These are phyloP conservation scores for Drosophila albomicans DNA, from an alignment of 1,140 invertebrate genomes.

Conservation along the genomic window DNA sequence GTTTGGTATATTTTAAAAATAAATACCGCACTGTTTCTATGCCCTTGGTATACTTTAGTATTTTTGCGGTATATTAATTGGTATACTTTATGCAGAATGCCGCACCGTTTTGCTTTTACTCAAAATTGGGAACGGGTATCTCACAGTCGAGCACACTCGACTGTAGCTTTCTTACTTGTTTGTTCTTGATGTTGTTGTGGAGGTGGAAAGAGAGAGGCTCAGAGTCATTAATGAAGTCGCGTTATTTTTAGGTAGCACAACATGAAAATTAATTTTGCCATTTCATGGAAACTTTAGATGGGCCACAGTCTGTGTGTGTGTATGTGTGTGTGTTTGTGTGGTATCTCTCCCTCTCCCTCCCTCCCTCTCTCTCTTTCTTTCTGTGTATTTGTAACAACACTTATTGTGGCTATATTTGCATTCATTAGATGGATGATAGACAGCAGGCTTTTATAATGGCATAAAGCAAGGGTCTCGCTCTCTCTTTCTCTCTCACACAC, in stretches of 20 bases:
- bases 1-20: too few relatives aligned
- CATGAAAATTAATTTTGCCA: conserved; percentile 51
- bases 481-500: neutral
- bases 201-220: neutral
- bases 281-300: conserved; percentile 27
- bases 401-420: conserved; percentile 54
- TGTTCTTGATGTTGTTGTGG: too few relatives aligned
- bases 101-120: too few relatives aligned
- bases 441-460: conserved; percentile 8
- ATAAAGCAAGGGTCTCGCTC: neutral
- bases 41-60: too few relatives aligned
- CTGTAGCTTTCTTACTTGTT: too few relatives aligned
- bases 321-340: conserved; percentile 11
- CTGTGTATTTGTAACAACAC: conserved; percentile 45
- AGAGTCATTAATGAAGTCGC: conserved; percentile 43
- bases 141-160: too few relatives aligned
- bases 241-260: conserved; percentile 50
- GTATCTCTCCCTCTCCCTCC: neutral
- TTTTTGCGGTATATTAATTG: too few relatives aligned
- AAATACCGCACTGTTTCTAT: too few relatives aligned
- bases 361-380: neutral
- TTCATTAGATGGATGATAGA: conserved; percentile 51
- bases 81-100: too few relatives aligned
- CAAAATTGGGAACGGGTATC: too few relatives aligned
- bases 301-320: neutral